Evolutionary conservation across 2,113 vertebrate species (phyloP).

Genomic region (Haplotaxodon microlepis): DNA sequence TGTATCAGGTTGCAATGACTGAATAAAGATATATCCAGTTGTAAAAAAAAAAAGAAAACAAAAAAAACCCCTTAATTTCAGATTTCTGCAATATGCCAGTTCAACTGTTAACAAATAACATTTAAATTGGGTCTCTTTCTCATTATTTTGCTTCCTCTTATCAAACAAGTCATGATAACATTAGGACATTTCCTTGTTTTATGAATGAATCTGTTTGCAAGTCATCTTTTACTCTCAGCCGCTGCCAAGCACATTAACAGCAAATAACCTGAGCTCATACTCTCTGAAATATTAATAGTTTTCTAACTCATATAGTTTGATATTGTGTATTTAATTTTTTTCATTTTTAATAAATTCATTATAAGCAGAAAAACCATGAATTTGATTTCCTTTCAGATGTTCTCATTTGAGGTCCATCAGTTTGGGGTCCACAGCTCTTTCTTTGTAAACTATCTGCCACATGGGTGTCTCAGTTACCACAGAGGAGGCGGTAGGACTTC

Average conservation of each 20-base stretch:
- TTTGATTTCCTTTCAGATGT: neutral
- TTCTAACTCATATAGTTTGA: neutral
- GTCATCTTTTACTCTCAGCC: neutral
- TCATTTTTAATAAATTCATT: neutral
- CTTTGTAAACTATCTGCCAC: slow-evolving; percentile 8
- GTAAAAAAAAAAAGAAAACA: neutral
- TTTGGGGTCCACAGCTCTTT: neutral
- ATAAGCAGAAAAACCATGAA: neutral
- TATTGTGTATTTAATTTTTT: neutral
- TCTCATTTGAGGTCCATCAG: neutral
- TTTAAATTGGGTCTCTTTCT: neutral
- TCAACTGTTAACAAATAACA: neutral
- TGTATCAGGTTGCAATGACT: neutral
- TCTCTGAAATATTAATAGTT: neutral
- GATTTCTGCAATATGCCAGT: neutral
- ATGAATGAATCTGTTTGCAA: neutral
- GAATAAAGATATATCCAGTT: neutral
- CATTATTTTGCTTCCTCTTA: neutral
- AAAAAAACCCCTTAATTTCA: accelerated
- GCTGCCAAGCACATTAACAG: neutral
- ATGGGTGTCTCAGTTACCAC: neutral
- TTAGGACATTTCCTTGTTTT: neutral
- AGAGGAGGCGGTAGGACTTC: neutral
- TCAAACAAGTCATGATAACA: neutral
- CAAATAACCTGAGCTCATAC: neutral